phyloP scores from a whole-genome alignment of 2,113 vertebrate genomes.

The Toxotes chatareus region DNA sequence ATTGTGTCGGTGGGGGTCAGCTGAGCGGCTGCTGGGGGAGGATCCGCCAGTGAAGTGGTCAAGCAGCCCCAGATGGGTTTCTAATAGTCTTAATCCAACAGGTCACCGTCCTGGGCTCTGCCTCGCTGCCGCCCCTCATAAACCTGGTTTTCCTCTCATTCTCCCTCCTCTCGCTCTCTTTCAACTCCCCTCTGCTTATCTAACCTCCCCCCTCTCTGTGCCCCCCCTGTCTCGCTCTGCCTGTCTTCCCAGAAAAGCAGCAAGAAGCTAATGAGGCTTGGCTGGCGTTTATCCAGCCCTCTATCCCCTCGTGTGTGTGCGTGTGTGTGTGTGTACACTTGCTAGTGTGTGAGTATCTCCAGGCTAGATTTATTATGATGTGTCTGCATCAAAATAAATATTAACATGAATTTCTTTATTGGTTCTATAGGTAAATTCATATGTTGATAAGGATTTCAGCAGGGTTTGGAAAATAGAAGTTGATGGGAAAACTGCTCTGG shows the following conservation, averaged over 20 bases:
- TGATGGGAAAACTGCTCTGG: slow-evolving; percentile 29
- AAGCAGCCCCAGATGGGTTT: slow-evolving; percentile 83
- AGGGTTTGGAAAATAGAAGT: neutral
- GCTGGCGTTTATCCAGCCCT: slow-evolving; percentile 81
- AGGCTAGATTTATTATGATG: slow-evolving; percentile 46
- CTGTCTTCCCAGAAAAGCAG: slow-evolving; percentile 78
- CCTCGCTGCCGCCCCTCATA: slow-evolving; percentile 32
- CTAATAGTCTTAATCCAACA: slow-evolving; percentile 84
- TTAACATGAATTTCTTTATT: neutral
- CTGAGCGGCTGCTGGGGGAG: slow-evolving; percentile 76
- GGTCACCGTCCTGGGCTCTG: slow-evolving; percentile 69
- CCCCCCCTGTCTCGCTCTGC: slow-evolving; percentile 63
- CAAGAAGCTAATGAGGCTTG: slow-evolving; percentile 82
- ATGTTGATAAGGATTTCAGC: slow-evolving; percentile 2
- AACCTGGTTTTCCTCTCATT: slow-evolving; percentile 68
- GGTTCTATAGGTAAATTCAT: slow-evolving; percentile 8
- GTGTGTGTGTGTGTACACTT: slow-evolving; percentile 26
- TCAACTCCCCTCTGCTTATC: slow-evolving; percentile 77
- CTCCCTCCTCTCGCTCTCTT: slow-evolving; percentile 70
- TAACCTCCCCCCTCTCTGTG: slow-evolving; percentile 56
- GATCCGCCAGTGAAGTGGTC: slow-evolving; percentile 77
- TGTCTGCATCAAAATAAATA: slow-evolving; percentile 56
- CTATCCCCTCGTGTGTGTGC: slow-evolving; percentile 56
- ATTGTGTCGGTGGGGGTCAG: slow-evolving; percentile 68
- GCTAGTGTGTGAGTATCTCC: slow-evolving; percentile 31